These are phyloP conservation scores for Hypotaenidia philippensis DNA, from an alignment of 2,797 vertebrate species.

Conservation along the genomic window DNA sequence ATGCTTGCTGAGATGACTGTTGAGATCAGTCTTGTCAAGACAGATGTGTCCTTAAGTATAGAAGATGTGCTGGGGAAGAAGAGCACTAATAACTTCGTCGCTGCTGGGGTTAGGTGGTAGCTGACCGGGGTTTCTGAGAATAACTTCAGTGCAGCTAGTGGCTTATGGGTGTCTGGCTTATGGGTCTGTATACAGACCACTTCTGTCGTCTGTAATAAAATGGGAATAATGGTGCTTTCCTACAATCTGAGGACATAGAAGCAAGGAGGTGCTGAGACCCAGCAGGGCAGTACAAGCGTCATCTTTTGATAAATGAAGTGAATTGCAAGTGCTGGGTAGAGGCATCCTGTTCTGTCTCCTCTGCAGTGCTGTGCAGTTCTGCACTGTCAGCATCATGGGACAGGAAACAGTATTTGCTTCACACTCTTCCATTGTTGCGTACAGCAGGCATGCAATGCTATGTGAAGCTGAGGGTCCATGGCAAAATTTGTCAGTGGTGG, in stretches of 20 bases:
- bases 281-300: not conserved
- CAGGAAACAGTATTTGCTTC: not conserved
- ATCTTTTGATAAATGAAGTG: slow-evolving; percentile 10
- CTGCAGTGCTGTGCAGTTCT: not conserved
- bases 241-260: not conserved
- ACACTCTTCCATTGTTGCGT: not conserved
- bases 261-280: not conserved
- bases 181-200: not conserved
- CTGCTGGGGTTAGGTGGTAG: not conserved
- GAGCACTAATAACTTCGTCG: not conserved
- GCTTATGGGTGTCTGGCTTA: not conserved
- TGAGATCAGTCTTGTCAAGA: not conserved
- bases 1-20: not conserved
- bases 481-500: not conserved
- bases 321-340: not conserved
- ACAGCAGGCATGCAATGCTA: not conserved
- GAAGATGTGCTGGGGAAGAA: not conserved
- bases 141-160: not conserved
- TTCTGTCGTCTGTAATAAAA: not conserved
- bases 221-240: not conserved
- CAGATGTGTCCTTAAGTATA: not conserved
- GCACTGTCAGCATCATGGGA: not conserved
- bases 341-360: not conserved
- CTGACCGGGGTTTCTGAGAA: not conserved
- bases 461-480: not conserved